Evolutionary conservation across 1,140 invertebrate species (phyloP).

Genomic region (Varroa destructor): DNA sequence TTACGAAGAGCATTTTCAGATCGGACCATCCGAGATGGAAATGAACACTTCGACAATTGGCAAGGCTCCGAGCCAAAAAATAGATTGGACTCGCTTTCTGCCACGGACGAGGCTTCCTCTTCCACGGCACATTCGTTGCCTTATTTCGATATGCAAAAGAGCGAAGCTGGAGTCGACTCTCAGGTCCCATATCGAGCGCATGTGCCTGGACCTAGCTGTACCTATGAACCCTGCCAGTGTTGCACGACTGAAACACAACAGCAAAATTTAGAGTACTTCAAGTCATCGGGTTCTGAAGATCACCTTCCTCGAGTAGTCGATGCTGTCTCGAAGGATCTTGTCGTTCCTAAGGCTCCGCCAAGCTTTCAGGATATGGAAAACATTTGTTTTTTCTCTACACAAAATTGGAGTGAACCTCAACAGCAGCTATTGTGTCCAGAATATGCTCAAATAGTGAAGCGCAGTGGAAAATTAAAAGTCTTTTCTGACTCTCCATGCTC

Average conservation of each 20-base stretch:
- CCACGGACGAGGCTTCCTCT: background rate
- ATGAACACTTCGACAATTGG: background rate
- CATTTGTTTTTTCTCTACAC: no score
- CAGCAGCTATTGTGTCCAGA: background rate
- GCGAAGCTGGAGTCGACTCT: background rate
- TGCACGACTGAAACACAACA: background rate
- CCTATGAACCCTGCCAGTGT: conserved; percentile 15
- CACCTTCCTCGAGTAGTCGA: conserved; percentile 8
- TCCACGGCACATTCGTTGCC: no score
- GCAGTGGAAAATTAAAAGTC: background rate
- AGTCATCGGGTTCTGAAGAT: background rate
- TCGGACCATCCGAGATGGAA: background rate
- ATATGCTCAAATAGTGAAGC: background rate
- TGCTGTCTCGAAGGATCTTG: background rate
- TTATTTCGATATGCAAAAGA: no score
- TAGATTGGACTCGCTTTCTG: background rate
- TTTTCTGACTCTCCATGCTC: background rate
- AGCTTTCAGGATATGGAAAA: background rate
- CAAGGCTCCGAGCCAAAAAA: background rate
- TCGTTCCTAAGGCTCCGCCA: background rate
- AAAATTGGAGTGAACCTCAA: no score
- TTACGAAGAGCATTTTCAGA: background rate
- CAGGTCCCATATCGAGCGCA: background rate
- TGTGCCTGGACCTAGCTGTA: background rate
- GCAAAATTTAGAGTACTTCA: background rate